Base-by-base conservation (phyloP, 2,888 invertebrate genomes). In the Chironomus tentans region DNA sequence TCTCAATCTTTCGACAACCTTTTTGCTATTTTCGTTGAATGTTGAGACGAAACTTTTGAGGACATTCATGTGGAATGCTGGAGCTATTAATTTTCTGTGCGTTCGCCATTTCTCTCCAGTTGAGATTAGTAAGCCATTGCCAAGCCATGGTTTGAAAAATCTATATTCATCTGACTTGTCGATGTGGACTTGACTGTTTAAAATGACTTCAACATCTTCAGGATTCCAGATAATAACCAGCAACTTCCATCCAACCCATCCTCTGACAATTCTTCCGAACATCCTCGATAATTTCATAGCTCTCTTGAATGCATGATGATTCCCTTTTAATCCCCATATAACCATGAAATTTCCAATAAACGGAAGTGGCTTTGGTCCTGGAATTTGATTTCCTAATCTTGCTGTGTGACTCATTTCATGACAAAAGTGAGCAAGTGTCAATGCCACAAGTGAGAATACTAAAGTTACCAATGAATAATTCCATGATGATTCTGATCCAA, bases 11-110 rank as follows among this genome's bases (percentile, higher is more conserved):
- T 88, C 86, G 0, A 92, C 90, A 0, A 92, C 90, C 50, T 87
- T 87, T 72, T 84, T 86, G 65, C 92, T 91, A 83, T 93, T 93
- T 6, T 89, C 87, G 77, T 93, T 92, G 82, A 93, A 93, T 0
- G 91, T 85, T 70, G 88, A 88, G 77, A 93, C 88, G 81, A 93
- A 93, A 0, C 91, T 91, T 83, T 93, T 93, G 48, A 93, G 83
- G 1, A 93, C 91, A 81, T 93, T 93, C 81, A 92, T 87, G 80
- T 93, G 93, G 86, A 93, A 93, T 62, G 93, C 92, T 10, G 93
- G 93, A 0, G 93, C 93, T 78, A 93, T 93, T 82, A 93, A 87
- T 85, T 93, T 93, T 47, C 93, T 87, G 81, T 93, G 93, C 0
- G 90, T 88, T 56, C 90, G 87, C 93, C 93, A 93, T 85, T 91